These are phyloP conservation scores for Melanotaenia trifasciata DNA, from an alignment of 2,797 vertebrate species.

Conservation along the genomic window DNA sequence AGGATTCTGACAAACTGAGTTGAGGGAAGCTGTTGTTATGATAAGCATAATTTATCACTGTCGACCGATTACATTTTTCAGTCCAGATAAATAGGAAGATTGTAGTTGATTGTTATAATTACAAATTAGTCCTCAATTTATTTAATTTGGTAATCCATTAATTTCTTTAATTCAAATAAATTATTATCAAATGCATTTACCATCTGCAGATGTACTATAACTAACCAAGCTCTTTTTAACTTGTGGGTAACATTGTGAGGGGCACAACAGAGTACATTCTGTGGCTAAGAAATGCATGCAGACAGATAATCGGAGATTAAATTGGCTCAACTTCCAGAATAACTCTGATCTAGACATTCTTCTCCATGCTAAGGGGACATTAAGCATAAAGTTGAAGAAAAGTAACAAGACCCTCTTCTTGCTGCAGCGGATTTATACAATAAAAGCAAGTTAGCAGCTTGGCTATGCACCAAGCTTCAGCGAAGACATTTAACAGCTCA, in stretches of 20 bases:
- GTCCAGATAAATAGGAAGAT: neutral
- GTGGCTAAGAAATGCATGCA: neutral
- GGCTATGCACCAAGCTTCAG: neutral
- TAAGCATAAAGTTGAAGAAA: neutral
- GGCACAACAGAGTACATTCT: neutral
- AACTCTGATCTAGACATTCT: neutral
- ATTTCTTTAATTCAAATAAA: neutral
- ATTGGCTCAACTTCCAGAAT: neutral
- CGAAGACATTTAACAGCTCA: neutral
- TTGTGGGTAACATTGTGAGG: neutral
- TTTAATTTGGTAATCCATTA: neutral
- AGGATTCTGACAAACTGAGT: slow-evolving; percentile 19
- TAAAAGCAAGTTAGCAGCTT: neutral
- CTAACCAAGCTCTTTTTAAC: neutral
- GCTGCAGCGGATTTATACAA: neutral
- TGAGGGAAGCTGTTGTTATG: neutral
- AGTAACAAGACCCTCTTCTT: neutral
- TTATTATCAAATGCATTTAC: neutral
- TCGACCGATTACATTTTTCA: neutral
- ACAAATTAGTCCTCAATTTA: neutral
- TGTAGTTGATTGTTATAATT: neutral
- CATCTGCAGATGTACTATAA: neutral
- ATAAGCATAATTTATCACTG: slow-evolving; percentile 1
- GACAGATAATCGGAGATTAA: neutral
- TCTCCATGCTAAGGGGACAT: neutral